A percentile compares a stretch with the other conserved stretches of the same genome.
These are phyloP conservation scores for Acronicta alni DNA, from an alignment of 2,888 invertebrate genomes.

Conservation along the genomic window DNA sequence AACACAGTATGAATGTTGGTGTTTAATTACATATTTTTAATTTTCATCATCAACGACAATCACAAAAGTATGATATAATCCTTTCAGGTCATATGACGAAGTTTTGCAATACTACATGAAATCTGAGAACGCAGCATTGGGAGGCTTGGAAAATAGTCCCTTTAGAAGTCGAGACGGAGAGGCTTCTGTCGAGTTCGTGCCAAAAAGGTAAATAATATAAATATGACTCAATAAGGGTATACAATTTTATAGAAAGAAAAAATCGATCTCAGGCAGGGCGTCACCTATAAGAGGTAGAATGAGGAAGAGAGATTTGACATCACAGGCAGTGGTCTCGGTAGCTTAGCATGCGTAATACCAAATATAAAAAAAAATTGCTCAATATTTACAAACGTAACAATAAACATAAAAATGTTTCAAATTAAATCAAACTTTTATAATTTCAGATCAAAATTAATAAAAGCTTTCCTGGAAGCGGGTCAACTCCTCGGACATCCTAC, in stretches of 20 bases:
- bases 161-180: slow-evolving; percentile 91
- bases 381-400: neutral
- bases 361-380: too few relatives aligned
- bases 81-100: slow-evolving; percentile 89
- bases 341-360: too few relatives aligned
- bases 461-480: slow-evolving; percentile 90
- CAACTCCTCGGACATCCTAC: slow-evolving; percentile 91
- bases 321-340: too few relatives aligned
- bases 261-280: too few relatives aligned
- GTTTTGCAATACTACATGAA: slow-evolving; percentile 90
- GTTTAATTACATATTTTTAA: too few relatives aligned
- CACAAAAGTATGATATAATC: neutral
- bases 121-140: slow-evolving; percentile 88
- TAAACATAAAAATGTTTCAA: neutral
- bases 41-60: neutral
- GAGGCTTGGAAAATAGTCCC: slow-evolving; percentile 80
- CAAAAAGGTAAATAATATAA: slow-evolving; percentile 81
- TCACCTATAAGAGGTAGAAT: too few relatives aligned
- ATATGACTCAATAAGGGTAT: too few relatives aligned
- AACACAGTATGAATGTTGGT: too few relatives aligned
- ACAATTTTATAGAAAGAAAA: too few relatives aligned
- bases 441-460: slow-evolving; percentile 77
- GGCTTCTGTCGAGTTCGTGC: slow-evolving; percentile 90
- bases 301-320: too few relatives aligned
- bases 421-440: neutral